Percentiles rank a stretch among this genome's conserved stretches.
phyloP scores from a whole-genome alignment of 2,797 vertebrate genomes.

The Selene dorsalis region DNA sequence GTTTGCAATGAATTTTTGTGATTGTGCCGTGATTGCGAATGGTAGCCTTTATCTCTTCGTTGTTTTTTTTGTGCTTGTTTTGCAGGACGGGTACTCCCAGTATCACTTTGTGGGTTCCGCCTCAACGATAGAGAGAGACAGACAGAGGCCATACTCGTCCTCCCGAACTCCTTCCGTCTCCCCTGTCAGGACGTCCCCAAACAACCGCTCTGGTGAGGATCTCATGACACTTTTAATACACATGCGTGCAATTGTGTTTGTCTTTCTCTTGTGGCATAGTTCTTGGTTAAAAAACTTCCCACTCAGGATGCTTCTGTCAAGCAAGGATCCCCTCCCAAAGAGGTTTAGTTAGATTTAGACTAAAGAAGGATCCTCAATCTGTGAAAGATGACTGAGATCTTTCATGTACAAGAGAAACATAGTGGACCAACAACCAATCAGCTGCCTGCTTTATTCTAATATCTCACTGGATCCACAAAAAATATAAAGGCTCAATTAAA shows the following conservation, averaged over 20 bases:
- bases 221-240: background rate
- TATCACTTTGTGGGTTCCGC: conserved; percentile 99
- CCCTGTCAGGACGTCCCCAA: conserved; percentile 96
- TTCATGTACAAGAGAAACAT: conserved; percentile 10
- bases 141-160: conserved; percentile 97
- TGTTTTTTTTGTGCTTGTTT: conserved; percentile 57
- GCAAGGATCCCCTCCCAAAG: background rate
- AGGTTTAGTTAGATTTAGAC: background rate
- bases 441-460: too few relatives aligned
- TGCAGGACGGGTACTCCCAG: conserved; percentile 97
- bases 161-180: conserved; percentile 98
- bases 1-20: background rate
- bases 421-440: background rate
- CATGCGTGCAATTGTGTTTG: background rate
- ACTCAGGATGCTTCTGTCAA: background rate
- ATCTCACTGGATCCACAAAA: too few relatives aligned
- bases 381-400: background rate
- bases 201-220: conserved; percentile 96
- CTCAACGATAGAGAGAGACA: conserved; percentile 97
- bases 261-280: background rate
- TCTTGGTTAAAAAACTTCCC: background rate
- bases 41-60: background rate
- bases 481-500: background rate
- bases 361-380: background rate
- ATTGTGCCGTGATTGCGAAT: background rate